Percentiles rank a stretch among this genome's conserved stretches.
Conservation (phyloP, 2,113 vertebrate species). For the Megaceryle maxima region DNA sequence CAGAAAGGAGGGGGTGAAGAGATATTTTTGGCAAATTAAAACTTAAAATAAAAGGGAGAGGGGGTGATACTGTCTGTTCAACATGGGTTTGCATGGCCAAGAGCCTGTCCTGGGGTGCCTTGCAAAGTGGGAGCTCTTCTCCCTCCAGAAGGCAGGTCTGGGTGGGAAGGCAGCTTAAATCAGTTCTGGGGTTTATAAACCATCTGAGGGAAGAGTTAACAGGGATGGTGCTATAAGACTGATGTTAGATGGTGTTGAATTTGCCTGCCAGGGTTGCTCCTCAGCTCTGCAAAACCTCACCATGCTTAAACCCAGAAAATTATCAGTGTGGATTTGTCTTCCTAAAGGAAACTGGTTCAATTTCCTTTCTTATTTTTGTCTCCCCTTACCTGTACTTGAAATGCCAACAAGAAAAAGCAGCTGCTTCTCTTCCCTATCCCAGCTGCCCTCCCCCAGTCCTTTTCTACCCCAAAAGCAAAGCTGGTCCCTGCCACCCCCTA, state of each 20-base stretch:
- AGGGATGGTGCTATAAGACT: too few relatives aligned
- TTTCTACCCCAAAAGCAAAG: not conserved
- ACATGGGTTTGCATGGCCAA: not conserved
- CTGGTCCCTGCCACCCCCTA: too few relatives aligned
- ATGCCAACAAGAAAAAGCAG: not conserved
- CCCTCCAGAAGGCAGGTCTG: not conserved
- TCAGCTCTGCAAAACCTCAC: not conserved
- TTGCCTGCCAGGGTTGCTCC: not conserved
- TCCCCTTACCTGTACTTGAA: not conserved
- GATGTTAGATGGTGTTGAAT: not conserved
- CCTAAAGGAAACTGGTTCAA: not conserved
- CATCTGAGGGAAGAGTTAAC: not conserved
- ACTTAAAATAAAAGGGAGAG: fast-evolving
- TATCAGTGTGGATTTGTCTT: not conserved
- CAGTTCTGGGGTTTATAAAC: not conserved
- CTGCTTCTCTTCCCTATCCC: not conserved
- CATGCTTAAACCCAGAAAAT: not conserved
- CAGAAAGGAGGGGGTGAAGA: not conserved
- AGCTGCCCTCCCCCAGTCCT: fast-evolving
- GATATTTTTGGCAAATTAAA: not conserved
- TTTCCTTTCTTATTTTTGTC: not conserved
- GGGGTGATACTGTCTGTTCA: not conserved
- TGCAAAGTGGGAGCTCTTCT: not conserved
- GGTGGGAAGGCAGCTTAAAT: not conserved
- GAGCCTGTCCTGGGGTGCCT: not conserved